Evolutionary conservation across 2,797 vertebrate species (phyloP).

Genomic region (Menidia menidia): DNA sequence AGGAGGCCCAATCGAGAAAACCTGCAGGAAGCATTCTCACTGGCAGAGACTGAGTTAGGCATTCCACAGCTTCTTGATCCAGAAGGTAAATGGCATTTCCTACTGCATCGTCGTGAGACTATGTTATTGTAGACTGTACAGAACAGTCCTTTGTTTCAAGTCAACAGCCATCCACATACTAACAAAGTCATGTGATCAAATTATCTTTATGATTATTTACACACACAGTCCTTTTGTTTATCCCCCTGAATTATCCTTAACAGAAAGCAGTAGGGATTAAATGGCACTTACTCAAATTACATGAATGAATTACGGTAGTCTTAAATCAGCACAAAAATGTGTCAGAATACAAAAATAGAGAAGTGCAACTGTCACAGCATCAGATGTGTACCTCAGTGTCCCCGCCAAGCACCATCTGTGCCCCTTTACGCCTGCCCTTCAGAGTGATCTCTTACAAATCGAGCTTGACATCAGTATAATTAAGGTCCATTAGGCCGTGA

Average conservation of each 20-base stretch:
- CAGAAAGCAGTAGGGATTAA: conserved; percentile 2
- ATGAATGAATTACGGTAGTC: not conserved
- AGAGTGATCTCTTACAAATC: conserved; percentile 79
- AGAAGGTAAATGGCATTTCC: conserved; percentile 85
- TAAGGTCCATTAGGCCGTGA: conserved; percentile 73
- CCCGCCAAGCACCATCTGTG: conserved; percentile 75
- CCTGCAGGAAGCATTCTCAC: conserved; percentile 92
- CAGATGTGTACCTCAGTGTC: conserved; percentile 56
- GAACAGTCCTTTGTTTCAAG: conserved; percentile 2
- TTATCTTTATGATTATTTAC: not conserved
- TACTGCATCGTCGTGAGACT: not conserved
- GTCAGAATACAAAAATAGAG: conserved; percentile 15
- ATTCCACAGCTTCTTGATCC: conserved; percentile 96
- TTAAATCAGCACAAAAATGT: conserved; percentile 6
- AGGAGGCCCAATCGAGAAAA: conserved; percentile 90
- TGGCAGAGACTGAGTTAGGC: conserved; percentile 92
- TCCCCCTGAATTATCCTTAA: not conserved
- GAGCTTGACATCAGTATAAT: conserved; percentile 80
- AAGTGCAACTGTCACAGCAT: conserved; percentile 29
- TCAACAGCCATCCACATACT: not conserved
- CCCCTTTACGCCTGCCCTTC: conserved; percentile 74
- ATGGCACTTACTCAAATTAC: conserved; percentile 1
- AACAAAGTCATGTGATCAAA: conserved; percentile 9
- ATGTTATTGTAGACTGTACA: conserved; percentile 2
- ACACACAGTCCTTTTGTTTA: conserved; percentile 1